Evolutionary conservation across 2,797 vertebrate genomes (phyloP).

Genomic region (Phataginus tetradactyla): DNA sequence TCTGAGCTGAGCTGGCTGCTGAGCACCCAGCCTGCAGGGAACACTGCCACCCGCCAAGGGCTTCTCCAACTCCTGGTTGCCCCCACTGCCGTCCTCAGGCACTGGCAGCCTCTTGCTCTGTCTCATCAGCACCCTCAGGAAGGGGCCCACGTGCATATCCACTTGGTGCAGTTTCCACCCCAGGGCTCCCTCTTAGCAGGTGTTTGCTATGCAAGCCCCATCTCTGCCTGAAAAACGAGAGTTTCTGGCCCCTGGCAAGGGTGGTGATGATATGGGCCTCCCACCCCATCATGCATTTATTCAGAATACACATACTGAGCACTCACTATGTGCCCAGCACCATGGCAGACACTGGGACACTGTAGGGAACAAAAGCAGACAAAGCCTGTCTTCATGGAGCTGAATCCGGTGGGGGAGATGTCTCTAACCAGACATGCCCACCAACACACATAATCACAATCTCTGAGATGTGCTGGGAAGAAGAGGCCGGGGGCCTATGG

Average conservation of each 20-base stretch:
- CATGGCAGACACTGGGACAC: background rate
- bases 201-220: background rate
- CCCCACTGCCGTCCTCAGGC: no score
- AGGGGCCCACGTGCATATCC: background rate
- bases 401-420: accelerated
- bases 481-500: background rate
- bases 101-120: background rate
- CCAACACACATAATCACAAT: background rate
- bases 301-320: background rate
- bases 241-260: background rate
- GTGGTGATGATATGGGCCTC: accelerated
- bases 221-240: background rate
- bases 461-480: background rate
- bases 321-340: background rate
- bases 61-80: background rate
- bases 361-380: background rate
- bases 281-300: accelerated
- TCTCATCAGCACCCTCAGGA: background rate
- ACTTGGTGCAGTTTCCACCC: background rate
- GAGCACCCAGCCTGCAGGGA: background rate
- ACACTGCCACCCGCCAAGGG: background rate
- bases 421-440: background rate
- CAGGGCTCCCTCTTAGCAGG: background rate
- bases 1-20: background rate
- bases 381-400: background rate